A percentile compares a stretch with the other conserved stretches of the same genome.
phyloP scores from a whole-genome alignment of 2,888 invertebrate species.

The Aromia moschata region DNA sequence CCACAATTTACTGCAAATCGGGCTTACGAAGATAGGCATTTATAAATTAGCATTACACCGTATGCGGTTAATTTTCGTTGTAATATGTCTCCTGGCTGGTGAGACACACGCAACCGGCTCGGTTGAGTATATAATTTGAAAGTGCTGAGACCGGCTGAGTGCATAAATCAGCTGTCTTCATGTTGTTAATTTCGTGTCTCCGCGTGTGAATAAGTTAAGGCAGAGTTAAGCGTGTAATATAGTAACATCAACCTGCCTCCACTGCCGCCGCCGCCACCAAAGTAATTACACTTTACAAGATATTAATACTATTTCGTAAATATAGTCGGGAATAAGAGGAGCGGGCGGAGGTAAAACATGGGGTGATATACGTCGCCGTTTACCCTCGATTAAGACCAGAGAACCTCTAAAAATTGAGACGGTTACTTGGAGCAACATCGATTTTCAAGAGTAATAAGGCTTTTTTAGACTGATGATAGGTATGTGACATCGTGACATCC shows the following conservation, averaged over 20 bases:
- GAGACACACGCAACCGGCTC: constrained; percentile 10
- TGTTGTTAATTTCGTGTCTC: constrained; percentile 52
- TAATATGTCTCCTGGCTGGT: constrained; percentile 13
- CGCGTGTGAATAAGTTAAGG: constrained; percentile 46
- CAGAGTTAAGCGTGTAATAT: constrained; percentile 42
- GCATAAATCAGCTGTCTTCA: constrained; percentile 50
- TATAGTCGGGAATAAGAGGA: constrained; percentile 27
- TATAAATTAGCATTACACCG: constrained; percentile 25
- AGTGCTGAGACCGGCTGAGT: constrained; percentile 40
- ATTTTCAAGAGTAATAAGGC: no score
- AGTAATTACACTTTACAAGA: constrained; percentile 44
- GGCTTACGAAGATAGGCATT: constrained; percentile 31
- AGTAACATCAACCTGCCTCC: constrained; percentile 41
- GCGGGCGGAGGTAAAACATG: constrained; percentile 22
- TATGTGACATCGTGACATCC: no score
- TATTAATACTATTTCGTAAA: constrained; percentile 42
- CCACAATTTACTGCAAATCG: constrained; percentile 23
- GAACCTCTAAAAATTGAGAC: no score
- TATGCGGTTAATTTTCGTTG: constrained; percentile 28
- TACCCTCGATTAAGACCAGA: no score
- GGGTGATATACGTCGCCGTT: constrained; percentile 23
- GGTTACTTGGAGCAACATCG: no score
- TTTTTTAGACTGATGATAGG: no score
- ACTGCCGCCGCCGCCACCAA: constrained; percentile 24
- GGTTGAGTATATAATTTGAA: constrained; percentile 39